phyloP scores from a whole-genome alignment of 1,140 invertebrate genomes.

The Oryctes rhinoceros region DNA sequence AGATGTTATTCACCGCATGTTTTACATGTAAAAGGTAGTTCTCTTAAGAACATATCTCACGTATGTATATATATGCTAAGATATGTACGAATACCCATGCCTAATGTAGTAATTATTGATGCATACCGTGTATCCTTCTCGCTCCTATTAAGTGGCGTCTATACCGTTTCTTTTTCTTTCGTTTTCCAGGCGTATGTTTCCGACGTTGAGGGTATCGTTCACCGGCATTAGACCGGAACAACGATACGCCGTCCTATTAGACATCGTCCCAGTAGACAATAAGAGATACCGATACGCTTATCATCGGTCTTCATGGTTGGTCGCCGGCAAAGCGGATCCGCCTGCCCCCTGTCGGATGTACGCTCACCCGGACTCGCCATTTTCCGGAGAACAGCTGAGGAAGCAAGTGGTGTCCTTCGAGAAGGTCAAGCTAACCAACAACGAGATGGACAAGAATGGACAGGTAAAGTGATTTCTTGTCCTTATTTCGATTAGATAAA shows the following conservation, averaged over 20 bases:
- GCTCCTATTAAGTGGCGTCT: background rate
- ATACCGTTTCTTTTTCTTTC: conserved; percentile 45
- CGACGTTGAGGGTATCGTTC: conserved; percentile 93
- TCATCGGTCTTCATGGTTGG: conserved; percentile 98
- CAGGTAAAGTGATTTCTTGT: conserved; percentile 74
- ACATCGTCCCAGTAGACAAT: conserved; percentile 96
- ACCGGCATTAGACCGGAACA: conserved; percentile 70
- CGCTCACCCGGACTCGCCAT: conserved; percentile 97
- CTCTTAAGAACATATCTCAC: too few species aligned
- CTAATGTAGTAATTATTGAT: background rate
- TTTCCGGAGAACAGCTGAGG: conserved; percentile 92
- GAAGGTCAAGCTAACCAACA: conserved; percentile 99
- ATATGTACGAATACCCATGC: background rate
- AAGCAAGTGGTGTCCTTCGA: conserved; percentile 99
- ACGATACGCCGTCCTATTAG: conserved; percentile 92
- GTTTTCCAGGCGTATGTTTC: conserved; percentile 95
- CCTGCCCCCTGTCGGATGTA: conserved; percentile 93
- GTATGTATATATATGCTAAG: background rate
- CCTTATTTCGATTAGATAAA: too few species aligned
- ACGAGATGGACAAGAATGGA: conserved; percentile 98
- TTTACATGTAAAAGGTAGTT: too few species aligned
- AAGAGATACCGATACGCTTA: conserved; percentile 99
- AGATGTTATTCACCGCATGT: too few species aligned
- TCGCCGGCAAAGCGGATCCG: conserved; percentile 98
- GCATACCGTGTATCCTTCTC: background rate